Conservation (phyloP, 2,113 vertebrate species). For the Orientallactaga bullata region DNA sequence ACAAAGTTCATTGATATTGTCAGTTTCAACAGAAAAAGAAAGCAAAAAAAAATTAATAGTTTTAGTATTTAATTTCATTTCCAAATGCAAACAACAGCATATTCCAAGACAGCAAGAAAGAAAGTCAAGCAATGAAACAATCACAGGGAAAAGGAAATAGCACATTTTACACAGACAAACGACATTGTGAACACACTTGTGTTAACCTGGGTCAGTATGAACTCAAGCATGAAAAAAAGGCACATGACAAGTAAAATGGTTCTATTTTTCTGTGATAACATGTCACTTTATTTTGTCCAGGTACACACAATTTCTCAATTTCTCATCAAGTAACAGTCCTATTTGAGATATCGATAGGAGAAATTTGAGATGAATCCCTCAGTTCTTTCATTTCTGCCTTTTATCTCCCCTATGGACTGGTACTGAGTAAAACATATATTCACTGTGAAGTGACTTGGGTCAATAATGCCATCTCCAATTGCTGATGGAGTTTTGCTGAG, state of each 20-base stretch:
- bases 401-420: conserved; percentile 1
- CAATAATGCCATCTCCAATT: neutral
- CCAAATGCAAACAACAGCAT: neutral
- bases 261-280: neutral
- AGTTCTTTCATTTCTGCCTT: conserved; percentile 27
- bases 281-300: neutral
- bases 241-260: neutral
- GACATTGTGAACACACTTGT: neutral
- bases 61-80: conserved; percentile 25
- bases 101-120: neutral
- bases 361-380: conserved; percentile 38
- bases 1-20: neutral
- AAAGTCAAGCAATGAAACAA: conserved; percentile 26
- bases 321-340: neutral
- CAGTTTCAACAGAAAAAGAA: conserved; percentile 57
- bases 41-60: neutral
- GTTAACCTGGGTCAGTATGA: neutral
- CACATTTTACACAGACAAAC: conserved; percentile 1
- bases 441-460: neutral
- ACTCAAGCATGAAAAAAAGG: neutral
- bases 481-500: neutral
- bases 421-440: conserved; percentile 10
- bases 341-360: conserved; percentile 28
- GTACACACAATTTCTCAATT: conserved; percentile 43
- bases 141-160: conserved; percentile 41